These are phyloP conservation scores for Umimayanthus chanpuru DNA, from an alignment of 92 coral and sea anemone species.

Conservation along the genomic window DNA sequence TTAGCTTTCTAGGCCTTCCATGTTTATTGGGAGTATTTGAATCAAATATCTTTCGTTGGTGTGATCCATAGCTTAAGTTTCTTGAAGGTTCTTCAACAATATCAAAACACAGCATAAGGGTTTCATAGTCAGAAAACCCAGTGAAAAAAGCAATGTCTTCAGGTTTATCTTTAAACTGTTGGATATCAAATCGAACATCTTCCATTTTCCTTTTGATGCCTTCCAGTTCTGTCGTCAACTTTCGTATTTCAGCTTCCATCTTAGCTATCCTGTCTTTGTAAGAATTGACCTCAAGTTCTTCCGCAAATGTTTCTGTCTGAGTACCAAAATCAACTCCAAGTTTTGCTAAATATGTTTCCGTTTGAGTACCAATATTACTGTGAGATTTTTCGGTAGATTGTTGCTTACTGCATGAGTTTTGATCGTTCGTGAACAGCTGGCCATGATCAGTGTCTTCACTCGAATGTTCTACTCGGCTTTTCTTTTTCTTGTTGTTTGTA, in stretches of 20 bases:
- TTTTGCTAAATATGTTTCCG: neutral
- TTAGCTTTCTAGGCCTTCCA: constrained; percentile 54
- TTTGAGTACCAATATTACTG: constrained; percentile 24
- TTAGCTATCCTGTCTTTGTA: neutral
- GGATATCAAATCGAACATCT: constrained; percentile 56
- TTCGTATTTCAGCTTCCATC: constrained; percentile 29
- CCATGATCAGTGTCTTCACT: constrained; percentile 32
- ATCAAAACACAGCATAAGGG: constrained; percentile 60
- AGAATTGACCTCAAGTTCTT: neutral
- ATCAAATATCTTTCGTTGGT: constrained; percentile 28
- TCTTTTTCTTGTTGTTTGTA: constrained; percentile 5
- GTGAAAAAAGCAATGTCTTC: constrained; percentile 61
- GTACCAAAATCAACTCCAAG: constrained; percentile 11
- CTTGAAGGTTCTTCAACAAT: constrained; percentile 53
- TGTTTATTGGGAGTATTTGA: constrained; percentile 35
- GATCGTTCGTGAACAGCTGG: constrained; percentile 10
- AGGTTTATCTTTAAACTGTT: constrained; percentile 50
- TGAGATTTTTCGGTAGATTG: constrained; percentile 30
- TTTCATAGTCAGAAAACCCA: constrained; percentile 67
- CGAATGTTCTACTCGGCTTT: constrained; percentile 13
- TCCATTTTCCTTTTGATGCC: constrained; percentile 23
- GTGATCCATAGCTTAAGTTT: constrained; percentile 55
- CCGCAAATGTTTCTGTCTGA: constrained; percentile 23
- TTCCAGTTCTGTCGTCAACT: constrained; percentile 28
- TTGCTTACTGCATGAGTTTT: constrained; percentile 9